These are phyloP conservation scores for Smutsia temminckii DNA, from an alignment of 2,797 vertebrate species.

Conservation along the genomic window DNA sequence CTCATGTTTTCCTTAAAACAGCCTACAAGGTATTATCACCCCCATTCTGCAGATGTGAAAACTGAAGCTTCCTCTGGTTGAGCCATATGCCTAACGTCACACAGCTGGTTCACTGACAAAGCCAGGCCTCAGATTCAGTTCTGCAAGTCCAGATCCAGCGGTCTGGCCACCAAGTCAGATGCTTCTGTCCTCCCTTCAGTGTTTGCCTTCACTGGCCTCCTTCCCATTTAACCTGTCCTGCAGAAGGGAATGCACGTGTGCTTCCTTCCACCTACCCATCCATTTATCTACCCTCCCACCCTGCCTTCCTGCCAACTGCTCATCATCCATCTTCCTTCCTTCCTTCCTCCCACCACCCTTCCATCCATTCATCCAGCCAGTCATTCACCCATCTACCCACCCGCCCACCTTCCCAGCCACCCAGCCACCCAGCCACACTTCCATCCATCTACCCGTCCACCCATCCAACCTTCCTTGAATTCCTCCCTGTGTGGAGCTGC, in stretches of 20 bases:
- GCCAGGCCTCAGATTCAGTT: background rate
- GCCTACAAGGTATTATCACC: accelerated
- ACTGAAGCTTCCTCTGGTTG: background rate
- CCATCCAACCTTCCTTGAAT: background rate
- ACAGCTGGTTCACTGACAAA: background rate
- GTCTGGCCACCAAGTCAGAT: background rate
- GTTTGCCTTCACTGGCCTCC: background rate
- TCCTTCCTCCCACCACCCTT: background rate
- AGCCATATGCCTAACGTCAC: background rate
- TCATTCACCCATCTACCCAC: no score
- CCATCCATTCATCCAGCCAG: accelerated
- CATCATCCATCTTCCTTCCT: no score
- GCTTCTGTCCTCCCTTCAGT: background rate
- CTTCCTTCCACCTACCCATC: background rate
- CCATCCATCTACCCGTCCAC: no score
- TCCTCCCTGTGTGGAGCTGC: background rate
- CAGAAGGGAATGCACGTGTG: background rate
- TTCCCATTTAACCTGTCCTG: background rate
- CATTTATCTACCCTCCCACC: background rate
- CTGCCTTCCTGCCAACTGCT: no score
- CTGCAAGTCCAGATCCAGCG: background rate
- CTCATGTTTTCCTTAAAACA: background rate
- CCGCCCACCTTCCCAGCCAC: background rate
- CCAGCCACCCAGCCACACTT: background rate
- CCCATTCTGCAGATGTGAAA: background rate